Evolutionary conservation across 2,797 vertebrate species (phyloP).

Genomic region (Falco novaeseelandiae): DNA sequence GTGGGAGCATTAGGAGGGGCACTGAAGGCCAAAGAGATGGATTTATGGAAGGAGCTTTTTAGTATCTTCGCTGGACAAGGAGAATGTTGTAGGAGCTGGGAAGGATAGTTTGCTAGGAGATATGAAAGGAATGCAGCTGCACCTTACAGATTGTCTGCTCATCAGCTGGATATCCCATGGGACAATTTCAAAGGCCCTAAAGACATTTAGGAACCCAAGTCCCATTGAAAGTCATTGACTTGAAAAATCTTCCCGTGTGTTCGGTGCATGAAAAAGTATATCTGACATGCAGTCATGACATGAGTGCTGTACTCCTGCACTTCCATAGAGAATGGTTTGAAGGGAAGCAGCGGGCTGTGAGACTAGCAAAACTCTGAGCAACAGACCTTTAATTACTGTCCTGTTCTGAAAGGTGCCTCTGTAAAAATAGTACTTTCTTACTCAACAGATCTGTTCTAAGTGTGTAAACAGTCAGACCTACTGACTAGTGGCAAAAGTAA

Average conservation of each 20-base stretch:
- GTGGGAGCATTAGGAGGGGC: not conserved
- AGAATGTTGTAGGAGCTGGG: not conserved
- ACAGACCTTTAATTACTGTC: not conserved
- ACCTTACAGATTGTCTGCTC: not conserved
- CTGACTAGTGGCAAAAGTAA: not conserved
- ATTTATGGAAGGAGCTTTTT: not conserved
- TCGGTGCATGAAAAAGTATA: not conserved
- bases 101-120: not conserved
- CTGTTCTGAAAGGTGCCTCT: not conserved
- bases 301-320: not conserved
- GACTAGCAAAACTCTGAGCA: not conserved
- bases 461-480: not conserved
- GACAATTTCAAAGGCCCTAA: slow-evolving; percentile 7
- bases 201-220: not conserved
- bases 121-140: not conserved
- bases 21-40: not conserved
- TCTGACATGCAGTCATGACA: not conserved
- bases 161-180: not conserved
- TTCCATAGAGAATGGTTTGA: slow-evolving; percentile 8
- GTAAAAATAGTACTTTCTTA: slow-evolving; percentile 23
- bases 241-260: slow-evolving; percentile 24
- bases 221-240: slow-evolving; percentile 16
- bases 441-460: not conserved
- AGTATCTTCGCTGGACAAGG: not conserved
- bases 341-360: slow-evolving; percentile 20